Evolutionary conservation across 2,797 vertebrate genomes (phyloP), one percentile per base, ranked within the genome.

Genomic region (Lemur catta): DNA sequence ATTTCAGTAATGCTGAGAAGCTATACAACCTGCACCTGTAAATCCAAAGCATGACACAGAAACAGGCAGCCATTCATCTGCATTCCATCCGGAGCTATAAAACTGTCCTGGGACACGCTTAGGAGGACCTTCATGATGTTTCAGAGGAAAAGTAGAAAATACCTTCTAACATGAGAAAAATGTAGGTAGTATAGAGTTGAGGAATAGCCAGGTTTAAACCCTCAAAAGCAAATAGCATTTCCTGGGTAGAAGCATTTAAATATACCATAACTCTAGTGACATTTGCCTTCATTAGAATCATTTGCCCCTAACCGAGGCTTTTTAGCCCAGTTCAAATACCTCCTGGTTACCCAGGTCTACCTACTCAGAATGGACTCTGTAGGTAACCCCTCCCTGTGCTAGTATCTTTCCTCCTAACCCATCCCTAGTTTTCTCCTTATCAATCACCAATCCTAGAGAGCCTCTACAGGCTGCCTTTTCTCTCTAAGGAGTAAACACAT

Each of bases 11-110:
- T 0, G 52, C 94, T 84, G 94, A 97, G 92, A 96, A 95, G 96
- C 87, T 97, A 97, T 93, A 96, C 96, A 97, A 84, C 50, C 93
- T 84, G 95, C 97, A 98, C 97, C 98, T 98, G 96, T 96, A 98
- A 98, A 98, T 94, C 90, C 97, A 95, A 96, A 97, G 95, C 94
- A 74, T 96, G 97, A 97, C 97, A 75, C 94, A 96, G 94, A 96
- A 98, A 97, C 97, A 96, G 96, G 94, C 93, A 97, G 96, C 94
- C 91, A 98, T 97, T 95, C 52, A 13, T 94, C 96, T 89, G 69
- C 55, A 91, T 96, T 96, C 85, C 43, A 57, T 72, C 95, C 87
- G 84, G 95, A 96, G 92, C 95, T 98, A 46, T 94, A 90, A 97
- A 98, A 95, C 91, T 94, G 91, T 97, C 95, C 59, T 65, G 95